These are phyloP conservation scores for Zosterops pallidus DNA, from an alignment of 2,113 vertebrate genomes.

Conservation along the genomic window DNA sequence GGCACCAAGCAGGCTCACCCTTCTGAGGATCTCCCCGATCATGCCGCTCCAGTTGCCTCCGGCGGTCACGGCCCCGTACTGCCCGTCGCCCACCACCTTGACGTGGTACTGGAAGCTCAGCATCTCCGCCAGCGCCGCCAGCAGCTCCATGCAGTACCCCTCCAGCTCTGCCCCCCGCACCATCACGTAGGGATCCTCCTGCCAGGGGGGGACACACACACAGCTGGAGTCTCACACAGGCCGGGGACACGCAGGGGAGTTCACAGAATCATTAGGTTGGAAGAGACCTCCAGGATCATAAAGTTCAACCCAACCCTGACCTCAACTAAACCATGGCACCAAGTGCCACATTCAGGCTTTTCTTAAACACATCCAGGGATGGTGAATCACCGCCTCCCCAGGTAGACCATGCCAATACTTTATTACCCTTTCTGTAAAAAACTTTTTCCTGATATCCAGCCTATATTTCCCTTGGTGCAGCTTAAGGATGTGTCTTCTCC, in stretches of 20 bases:
- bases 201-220: fast-evolving
- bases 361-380: too few species aligned
- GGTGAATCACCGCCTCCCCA: too few species aligned
- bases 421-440: too few species aligned
- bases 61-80: conserved; percentile 70
- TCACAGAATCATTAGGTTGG: too few species aligned
- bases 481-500: too few species aligned
- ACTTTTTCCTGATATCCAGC: too few species aligned
- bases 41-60: conserved; percentile 83
- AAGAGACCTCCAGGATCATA: too few species aligned
- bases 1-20: conserved; percentile 33
- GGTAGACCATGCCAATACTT: too few species aligned
- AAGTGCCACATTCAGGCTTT: too few species aligned
- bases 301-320: too few species aligned
- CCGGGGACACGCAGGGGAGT: fast-evolving
- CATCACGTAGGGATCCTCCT: conserved; percentile 86
- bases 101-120: conserved; percentile 80
- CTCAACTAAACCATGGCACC: too few species aligned
- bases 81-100: conserved; percentile 79
- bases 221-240: fast-evolving
- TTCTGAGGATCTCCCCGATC: conserved; percentile 82
- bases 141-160: conserved; percentile 85
- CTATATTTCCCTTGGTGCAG: too few species aligned
- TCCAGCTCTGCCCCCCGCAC: conserved; percentile 73
- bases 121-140: conserved; percentile 73